Evolutionary conservation across 2,797 vertebrate genomes (phyloP).

Genomic region (Apogon hyalosoma): DNA sequence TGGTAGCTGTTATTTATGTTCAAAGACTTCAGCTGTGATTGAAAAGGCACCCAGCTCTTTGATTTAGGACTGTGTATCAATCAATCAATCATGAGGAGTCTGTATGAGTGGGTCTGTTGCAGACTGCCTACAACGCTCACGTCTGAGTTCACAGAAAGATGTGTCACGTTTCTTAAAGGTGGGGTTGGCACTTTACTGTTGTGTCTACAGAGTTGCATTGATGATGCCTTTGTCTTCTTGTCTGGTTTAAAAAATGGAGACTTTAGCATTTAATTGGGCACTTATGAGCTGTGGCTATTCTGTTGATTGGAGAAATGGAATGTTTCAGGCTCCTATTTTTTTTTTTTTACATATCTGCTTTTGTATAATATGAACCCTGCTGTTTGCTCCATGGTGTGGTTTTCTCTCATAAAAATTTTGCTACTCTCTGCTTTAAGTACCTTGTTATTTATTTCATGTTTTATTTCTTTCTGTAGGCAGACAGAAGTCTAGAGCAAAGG

Average conservation of each 20-base stretch:
- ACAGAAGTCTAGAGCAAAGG: slow-evolving; percentile 33
- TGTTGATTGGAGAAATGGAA: slow-evolving; percentile 34
- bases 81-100: slow-evolving; percentile 65
- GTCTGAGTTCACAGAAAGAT: slow-evolving; percentile 29
- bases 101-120: slow-evolving; percentile 25
- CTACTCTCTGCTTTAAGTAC: slow-evolving; percentile 30
- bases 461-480: slow-evolving; percentile 31
- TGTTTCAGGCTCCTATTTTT: slow-evolving; percentile 22
- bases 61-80: slow-evolving; percentile 64
- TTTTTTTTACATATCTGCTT: slow-evolving; percentile 44
- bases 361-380: slow-evolving; percentile 33
- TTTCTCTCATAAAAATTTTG: slow-evolving; percentile 38
- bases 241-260: background rate
- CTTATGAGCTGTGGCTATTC: slow-evolving; percentile 41
- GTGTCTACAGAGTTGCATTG: slow-evolving; percentile 6
- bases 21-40: slow-evolving; percentile 65
- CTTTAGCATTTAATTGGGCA: background rate
- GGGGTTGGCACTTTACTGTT: slow-evolving; percentile 3
- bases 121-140: slow-evolving; percentile 27
- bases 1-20: slow-evolving; percentile 69
- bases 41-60: slow-evolving; percentile 63
- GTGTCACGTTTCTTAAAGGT: slow-evolving; percentile 7
- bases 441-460: slow-evolving; percentile 31
- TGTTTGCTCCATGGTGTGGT: slow-evolving; percentile 27
- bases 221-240: slow-evolving; percentile 9